These are phyloP conservation scores for Python bivittatus DNA, from an alignment of 2,113 vertebrate genomes.

Conservation along the genomic window DNA sequence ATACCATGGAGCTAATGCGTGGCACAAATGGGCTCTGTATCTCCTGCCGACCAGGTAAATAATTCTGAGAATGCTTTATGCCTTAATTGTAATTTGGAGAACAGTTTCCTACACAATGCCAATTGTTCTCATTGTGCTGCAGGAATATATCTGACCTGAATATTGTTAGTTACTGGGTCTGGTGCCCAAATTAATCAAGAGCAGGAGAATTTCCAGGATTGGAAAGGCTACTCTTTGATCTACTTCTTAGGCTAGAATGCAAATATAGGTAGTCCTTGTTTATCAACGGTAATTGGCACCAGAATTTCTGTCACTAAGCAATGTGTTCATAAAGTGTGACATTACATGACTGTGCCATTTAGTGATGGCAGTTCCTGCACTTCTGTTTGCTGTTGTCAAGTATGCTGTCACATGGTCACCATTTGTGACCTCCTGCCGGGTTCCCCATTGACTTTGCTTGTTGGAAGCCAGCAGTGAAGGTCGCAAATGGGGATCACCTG, in stretches of 20 bases:
- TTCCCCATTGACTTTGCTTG: not conserved
- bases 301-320: not conserved
- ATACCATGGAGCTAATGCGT: slow-evolving; percentile 96
- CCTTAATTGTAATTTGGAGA: not conserved
- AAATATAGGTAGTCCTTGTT: not conserved
- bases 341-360: not conserved
- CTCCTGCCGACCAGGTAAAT: slow-evolving; percentile 88
- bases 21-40: slow-evolving; percentile 89
- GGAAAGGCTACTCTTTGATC: not conserved
- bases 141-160: not conserved
- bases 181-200: not conserved
- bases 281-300: not conserved
- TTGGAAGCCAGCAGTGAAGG: not conserved
- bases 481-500: not conserved
- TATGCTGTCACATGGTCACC: not conserved
- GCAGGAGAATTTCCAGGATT: not conserved
- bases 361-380: not conserved
- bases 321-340: not conserved
- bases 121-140: not conserved
- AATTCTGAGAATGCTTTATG: slow-evolving; percentile 72
- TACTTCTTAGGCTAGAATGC: not conserved
- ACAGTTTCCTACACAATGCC: not conserved
- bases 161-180: not conserved
- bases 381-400: not conserved
- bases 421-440: not conserved